phyloP scores from a whole-genome alignment of 2,113 vertebrate species.

The Chauna torquata region DNA sequence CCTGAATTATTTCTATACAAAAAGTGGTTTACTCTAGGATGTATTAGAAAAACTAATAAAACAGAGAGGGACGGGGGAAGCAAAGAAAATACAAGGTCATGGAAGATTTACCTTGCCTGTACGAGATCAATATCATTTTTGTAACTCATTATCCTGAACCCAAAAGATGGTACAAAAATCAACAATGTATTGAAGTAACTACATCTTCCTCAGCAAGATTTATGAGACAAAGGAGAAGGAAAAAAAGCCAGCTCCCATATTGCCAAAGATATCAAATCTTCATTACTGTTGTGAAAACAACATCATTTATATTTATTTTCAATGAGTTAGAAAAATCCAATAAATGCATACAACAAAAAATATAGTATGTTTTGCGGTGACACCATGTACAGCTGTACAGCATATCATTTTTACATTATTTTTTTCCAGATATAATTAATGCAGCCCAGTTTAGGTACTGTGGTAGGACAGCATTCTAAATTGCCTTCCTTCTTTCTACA shows the following conservation, averaged over 20 bases:
- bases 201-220: slow-evolving; percentile 70
- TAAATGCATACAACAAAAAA: neutral
- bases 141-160: slow-evolving; percentile 64
- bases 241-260: neutral
- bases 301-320: slow-evolving; percentile 50
- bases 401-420: neutral
- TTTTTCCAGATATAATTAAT: neutral
- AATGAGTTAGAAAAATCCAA: slow-evolving; percentile 26
- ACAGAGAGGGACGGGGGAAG: neutral
- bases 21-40: neutral
- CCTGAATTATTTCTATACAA: neutral
- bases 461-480: neutral
- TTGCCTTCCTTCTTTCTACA: neutral
- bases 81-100: slow-evolving; percentile 66
- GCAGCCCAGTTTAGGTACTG: neutral
- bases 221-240: slow-evolving; percentile 56
- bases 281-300: slow-evolving; percentile 43
- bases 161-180: slow-evolving; percentile 68
- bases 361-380: neutral
- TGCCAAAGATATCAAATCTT: slow-evolving; percentile 52
- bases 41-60: neutral
- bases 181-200: slow-evolving; percentile 72
- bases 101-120: slow-evolving; percentile 62
- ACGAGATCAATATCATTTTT: slow-evolving; percentile 74
- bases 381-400: neutral